Evolutionary conservation across 2,888 invertebrate species (phyloP).

Genomic region (Drosophila aldrichi): DNA sequence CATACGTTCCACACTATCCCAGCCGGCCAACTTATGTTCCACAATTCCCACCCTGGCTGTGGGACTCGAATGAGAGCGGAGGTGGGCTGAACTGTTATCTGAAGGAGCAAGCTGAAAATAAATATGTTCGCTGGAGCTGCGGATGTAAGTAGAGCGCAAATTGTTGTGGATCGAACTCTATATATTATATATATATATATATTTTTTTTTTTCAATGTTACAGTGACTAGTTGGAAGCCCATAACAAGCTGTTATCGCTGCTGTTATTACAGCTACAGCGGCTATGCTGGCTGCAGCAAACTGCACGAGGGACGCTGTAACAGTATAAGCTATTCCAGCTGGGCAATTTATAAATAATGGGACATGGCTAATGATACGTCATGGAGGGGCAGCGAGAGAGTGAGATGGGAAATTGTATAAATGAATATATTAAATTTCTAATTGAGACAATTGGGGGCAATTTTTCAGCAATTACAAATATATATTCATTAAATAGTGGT

Average conservation of each 20-base stretch:
- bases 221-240: conserved; percentile 53
- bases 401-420: not conserved
- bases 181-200: not conserved
- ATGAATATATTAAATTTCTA: not conserved
- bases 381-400: not conserved
- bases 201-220: not conserved
- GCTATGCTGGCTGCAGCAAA: conserved; percentile 71
- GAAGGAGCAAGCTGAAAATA: conserved; percentile 56
- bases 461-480: conserved; percentile 11
- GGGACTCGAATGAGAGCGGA: conserved; percentile 18
- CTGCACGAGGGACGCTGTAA: conserved; percentile 53
- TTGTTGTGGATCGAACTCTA: not conserved
- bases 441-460: not conserved
- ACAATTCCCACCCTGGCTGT: conserved; percentile 21
- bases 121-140: conserved; percentile 41
- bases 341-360: conserved; percentile 13
- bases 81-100: conserved; percentile 60
- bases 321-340: conserved; percentile 9
- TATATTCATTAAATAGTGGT: not conserved
- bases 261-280: conserved; percentile 52
- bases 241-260: conserved; percentile 71
- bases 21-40: not conserved
- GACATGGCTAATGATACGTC: not conserved
- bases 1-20: conserved; percentile 1
- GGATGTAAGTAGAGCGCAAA: conserved; percentile 53